A percentile compares a stretch with the other conserved stretches of the same genome.
phyloP scores from a whole-genome alignment of 2,113 vertebrate genomes.

The Sebastes schlegelii region DNA sequence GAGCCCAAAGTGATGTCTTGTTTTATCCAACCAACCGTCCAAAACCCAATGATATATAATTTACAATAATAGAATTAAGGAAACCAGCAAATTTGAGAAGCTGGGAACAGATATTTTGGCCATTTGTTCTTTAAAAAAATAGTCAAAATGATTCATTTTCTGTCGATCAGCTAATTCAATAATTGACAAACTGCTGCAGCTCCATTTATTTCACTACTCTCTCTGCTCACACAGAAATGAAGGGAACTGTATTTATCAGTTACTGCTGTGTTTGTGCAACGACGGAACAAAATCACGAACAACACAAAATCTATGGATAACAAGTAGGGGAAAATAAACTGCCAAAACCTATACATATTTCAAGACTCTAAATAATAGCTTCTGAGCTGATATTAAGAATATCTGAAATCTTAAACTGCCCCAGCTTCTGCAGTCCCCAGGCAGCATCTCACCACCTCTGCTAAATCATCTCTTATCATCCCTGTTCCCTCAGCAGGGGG shows the following conservation, averaged over 20 bases:
- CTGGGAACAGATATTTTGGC: neutral
- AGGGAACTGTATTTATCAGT: neutral
- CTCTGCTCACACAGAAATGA: neutral
- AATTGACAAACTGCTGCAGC: neutral
- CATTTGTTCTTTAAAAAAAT: neutral
- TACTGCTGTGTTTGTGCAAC: neutral
- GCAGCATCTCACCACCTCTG: slow-evolving; percentile 22
- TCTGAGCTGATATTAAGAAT: neutral
- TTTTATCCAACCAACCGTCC: neutral
- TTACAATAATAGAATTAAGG: neutral
- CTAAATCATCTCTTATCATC: slow-evolving; percentile 50
- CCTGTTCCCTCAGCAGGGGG: slow-evolving; percentile 28
- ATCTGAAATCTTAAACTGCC: slow-evolving; percentile 15
- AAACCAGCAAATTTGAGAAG: neutral
- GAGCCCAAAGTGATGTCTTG: neutral
- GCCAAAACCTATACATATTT: slow-evolving; percentile 35
- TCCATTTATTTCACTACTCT: neutral
- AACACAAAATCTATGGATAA: slow-evolving; percentile 2
- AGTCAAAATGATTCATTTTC: neutral
- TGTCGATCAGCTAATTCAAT: neutral
- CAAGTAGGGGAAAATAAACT: slow-evolving; percentile 10
- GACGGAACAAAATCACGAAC: neutral
- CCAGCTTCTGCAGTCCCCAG: slow-evolving; percentile 6
- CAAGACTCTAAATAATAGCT: slow-evolving; percentile 4
- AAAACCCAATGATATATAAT: neutral